Evolutionary conservation across 2,113 vertebrate genomes (phyloP), one percentile per base, ranked within the genome.

Genomic region (Monopterus albus): DNA sequence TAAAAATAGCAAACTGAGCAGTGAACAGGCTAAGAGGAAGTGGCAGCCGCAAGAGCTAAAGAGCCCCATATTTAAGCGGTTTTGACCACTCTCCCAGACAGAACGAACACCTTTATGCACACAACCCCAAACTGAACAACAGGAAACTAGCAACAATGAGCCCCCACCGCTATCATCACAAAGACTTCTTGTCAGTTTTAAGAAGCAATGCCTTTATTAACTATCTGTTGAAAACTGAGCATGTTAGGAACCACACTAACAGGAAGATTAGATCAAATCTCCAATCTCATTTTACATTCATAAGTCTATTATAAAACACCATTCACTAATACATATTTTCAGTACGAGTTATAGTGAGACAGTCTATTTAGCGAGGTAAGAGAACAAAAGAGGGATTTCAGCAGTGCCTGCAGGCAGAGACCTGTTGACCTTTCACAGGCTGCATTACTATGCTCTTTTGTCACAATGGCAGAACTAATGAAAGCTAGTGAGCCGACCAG

Each of bases 81-180:
- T 51, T 35, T 79, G 78, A 88, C 80, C 76, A 65, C 78, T 86
- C 59, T 83, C 46, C 71, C 73, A 84, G 23, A 78, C n/a, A 43
- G 28, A 71, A n/a, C n/a, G n/a, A n/a, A 23, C 23, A 53, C 56
- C 68, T 75, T 77, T 40, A 79, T 20, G 49, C 36, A 75, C 46
- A 72, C 49, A 84, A 33, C 36, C 61, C 25, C 53, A 68, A 66
- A 73, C 36, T 17, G 53, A 83, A 90, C 67, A 88, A 91, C 88
- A 92, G 91, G 91, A 92, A 90, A 76, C 67, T 5, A 29, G 62
- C 21, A 89, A 92, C 88, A 91, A 92, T 91, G 65, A 84, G 40
- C 23, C 14, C 40, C 55, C 49, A 69, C 61, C n/a, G 5, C 20
- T 57, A 39, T 23, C 56, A 56, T 13, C 46, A 51, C 38, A 45